phyloP scores from a whole-genome alignment of 2,113 vertebrate genomes.

The Etheostoma cragini region DNA sequence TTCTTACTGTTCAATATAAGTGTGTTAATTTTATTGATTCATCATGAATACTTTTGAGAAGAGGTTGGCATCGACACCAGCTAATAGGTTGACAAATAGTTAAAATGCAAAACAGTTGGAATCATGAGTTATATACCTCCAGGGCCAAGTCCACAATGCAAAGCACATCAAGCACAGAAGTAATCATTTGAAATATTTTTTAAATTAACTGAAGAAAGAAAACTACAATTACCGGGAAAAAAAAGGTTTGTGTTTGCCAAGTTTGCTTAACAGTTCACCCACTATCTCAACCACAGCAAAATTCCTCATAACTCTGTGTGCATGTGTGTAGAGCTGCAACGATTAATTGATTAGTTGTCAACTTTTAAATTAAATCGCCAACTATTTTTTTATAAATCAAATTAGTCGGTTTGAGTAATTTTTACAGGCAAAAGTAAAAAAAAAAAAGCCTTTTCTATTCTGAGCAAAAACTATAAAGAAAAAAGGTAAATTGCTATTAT shows the following conservation, averaged over 20 bases:
- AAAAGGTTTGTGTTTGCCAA: background rate
- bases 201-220: background rate
- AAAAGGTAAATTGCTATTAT: background rate
- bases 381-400: too few relatives aligned
- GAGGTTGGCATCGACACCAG: background rate
- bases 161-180: background rate
- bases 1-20: conserved; percentile 48
- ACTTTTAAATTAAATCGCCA: too few relatives aligned
- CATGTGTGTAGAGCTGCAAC: background rate
- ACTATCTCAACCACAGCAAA: conserved; percentile 13
- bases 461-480: background rate
- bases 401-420: too few relatives aligned
- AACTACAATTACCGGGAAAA: background rate
- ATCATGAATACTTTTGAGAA: conserved; percentile 8
- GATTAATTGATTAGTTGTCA: too few relatives aligned
- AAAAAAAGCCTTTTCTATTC: background rate
- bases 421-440: too few relatives aligned
- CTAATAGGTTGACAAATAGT: background rate
- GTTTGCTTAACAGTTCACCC: background rate
- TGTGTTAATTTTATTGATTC: conserved; percentile 34
- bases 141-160: background rate
- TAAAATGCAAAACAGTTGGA: conserved; percentile 35
- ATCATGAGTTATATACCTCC: background rate
- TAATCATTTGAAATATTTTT: background rate
- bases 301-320: background rate